Conservation (phyloP, 2,113 vertebrate species). For the Martes martes region DNA sequence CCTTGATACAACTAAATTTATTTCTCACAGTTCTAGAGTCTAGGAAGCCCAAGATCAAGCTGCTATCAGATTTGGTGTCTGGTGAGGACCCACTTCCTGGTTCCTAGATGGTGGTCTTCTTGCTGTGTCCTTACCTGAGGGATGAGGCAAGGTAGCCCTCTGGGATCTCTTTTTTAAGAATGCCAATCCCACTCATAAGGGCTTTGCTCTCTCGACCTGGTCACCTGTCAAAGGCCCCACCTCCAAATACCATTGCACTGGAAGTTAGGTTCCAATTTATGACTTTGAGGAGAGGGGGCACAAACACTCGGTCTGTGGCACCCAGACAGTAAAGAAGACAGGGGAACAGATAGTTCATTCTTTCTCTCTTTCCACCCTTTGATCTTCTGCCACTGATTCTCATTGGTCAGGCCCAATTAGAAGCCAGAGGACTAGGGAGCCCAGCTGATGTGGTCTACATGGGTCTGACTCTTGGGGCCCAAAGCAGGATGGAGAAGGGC, state of each 20-base stretch:
- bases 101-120: neutral
- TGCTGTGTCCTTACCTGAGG: neutral
- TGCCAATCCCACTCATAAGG: neutral
- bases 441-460: neutral
- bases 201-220: neutral
- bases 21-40: neutral
- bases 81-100: neutral
- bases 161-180: neutral
- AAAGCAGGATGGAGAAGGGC: neutral
- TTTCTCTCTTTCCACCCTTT: neutral
- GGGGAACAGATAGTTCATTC: neutral
- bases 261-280: neutral
- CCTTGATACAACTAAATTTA: neutral
- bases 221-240: neutral
- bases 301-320: neutral
- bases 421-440: neutral
- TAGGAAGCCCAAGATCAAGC: neutral
- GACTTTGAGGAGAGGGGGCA: neutral
- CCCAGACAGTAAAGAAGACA: neutral
- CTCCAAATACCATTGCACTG: neutral
- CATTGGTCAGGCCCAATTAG: neutral
- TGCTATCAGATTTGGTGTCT: neutral
- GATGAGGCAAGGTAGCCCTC: neutral
- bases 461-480: neutral
- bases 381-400: neutral